These are phyloP conservation scores for Tenrec ecaudatus DNA, from an alignment of 2,113 vertebrate genomes.

Conservation along the genomic window DNA sequence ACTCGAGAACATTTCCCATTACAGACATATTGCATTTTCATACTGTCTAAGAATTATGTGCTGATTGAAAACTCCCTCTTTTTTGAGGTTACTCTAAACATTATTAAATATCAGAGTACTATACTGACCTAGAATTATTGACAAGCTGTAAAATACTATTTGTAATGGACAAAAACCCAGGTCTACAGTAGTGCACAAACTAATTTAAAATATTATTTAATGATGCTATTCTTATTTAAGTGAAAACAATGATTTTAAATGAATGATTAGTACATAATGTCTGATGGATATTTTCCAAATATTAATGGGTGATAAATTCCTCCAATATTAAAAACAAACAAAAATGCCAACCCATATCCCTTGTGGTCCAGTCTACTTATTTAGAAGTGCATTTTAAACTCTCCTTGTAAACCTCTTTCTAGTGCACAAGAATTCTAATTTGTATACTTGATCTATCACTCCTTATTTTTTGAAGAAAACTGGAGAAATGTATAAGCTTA, in stretches of 20 bases:
- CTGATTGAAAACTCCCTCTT: not conserved
- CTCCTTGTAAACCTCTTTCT: not conserved
- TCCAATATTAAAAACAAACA: not conserved
- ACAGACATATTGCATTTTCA: not conserved
- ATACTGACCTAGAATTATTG: not conserved
- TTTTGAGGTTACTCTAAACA: not conserved
- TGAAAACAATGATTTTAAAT: not conserved
- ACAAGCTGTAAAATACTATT: not conserved
- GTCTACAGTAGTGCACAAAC: not conserved
- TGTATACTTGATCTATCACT: not conserved
- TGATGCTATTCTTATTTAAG: not conserved
- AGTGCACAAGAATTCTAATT: not conserved
- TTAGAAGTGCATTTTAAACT: not conserved
- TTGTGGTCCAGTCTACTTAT: not conserved
- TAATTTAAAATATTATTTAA: not conserved
- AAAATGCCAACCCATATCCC: not conserved
- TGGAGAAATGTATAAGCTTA: not conserved
- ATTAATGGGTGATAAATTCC: not conserved
- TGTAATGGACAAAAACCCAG: not conserved
- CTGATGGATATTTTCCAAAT: not conserved
- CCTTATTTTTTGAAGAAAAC: conserved; percentile 25
- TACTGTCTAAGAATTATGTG: conserved; percentile 5
- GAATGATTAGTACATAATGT: not conserved
- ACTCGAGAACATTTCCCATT: not conserved
- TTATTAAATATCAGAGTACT: not conserved